A percentile compares a stretch with the other conserved stretches of the same genome.
Evolutionary conservation across 2,113 vertebrate genomes (phyloP).

Genomic region (Dipodomys stephensi): DNA sequence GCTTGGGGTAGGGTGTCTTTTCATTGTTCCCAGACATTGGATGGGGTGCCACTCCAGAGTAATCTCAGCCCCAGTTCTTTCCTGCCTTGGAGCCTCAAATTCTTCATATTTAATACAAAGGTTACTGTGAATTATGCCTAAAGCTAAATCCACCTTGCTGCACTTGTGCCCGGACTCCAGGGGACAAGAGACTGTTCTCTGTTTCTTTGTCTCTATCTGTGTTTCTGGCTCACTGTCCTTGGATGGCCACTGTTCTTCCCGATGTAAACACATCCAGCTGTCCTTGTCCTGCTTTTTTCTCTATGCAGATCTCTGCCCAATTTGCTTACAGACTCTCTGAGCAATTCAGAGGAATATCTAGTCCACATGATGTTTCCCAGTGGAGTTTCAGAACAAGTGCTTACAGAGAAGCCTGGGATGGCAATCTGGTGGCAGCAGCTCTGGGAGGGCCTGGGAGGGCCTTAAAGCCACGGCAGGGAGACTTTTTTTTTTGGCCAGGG

Average conservation of each 20-base stretch:
- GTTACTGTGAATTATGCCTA: not conserved
- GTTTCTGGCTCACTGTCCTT: not conserved
- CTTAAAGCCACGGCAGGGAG: not conserved
- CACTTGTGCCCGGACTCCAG: not conserved
- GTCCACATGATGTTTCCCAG: not conserved
- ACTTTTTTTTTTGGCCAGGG: not conserved
- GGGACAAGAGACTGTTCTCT: not conserved
- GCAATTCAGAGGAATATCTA: not conserved
- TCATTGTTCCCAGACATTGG: not conserved
- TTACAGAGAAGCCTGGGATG: not conserved
- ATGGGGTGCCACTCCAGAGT: not conserved
- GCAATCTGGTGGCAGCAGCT: not conserved
- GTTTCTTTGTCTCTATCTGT: not conserved
- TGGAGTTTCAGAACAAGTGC: not conserved
- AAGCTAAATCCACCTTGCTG: too few relatives aligned
- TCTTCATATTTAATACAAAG: slow-evolving; percentile 29
- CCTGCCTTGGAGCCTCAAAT: not conserved
- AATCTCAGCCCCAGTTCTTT: not conserved
- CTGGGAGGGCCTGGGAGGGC: not conserved
- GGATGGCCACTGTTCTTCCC: not conserved
- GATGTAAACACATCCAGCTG: not conserved
- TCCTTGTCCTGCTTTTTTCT: not conserved
- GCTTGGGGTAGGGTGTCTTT: not conserved
- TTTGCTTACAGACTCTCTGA: slow-evolving; percentile 33
- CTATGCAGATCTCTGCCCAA: not conserved